Percentiles rank a stretch among this genome's conserved stretches.
Conservation (phyloP, 92 coral and sea anemone species). For the Ricordea florida region DNA sequence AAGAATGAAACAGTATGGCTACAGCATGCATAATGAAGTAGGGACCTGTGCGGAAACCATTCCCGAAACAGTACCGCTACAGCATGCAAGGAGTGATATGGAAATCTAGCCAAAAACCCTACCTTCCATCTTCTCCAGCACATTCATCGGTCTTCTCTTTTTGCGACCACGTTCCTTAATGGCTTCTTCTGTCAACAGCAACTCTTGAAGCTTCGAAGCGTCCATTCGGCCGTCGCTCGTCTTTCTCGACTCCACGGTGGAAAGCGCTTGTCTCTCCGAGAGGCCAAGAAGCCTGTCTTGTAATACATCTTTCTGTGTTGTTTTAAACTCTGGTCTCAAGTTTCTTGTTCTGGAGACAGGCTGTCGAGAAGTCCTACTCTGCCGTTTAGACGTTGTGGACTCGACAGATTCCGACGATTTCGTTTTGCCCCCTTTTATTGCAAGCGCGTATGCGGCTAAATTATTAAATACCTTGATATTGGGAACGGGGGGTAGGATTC, state of each 20-base stretch:
- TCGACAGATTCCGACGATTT: conserved; percentile 14
- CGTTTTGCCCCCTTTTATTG: conserved; percentile 74
- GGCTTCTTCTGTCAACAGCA: conserved; percentile 22
- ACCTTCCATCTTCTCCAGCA: conserved; percentile 96
- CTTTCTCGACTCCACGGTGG: not conserved
- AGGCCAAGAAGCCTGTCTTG: conserved; percentile 33
- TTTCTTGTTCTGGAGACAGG: conserved; percentile 64
- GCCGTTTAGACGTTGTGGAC: not conserved
- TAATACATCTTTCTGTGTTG: conserved; percentile 31
- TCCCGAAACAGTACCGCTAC: too few relatives aligned
- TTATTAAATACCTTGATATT: conserved; percentile 86
- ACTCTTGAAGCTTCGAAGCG: conserved; percentile 3
- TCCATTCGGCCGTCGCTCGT: conserved; percentile 9
- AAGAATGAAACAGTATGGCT: too few relatives aligned
- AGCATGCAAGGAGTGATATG: too few relatives aligned
- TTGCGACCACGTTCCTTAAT: not conserved
- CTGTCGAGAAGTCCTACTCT: not conserved
- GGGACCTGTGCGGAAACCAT: too few relatives aligned
- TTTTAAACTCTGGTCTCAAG: conserved; percentile 76
- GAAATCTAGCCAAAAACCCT: too few relatives aligned
- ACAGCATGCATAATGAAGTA: too few relatives aligned
- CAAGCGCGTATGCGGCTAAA: conserved; percentile 85
- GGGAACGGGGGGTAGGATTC: conserved; percentile 85
- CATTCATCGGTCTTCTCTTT: conserved; percentile 68
- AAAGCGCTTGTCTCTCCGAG: conserved; percentile 21